Conservation (phyloP, 2,888 invertebrate species). For the Diarsia mendica region DNA sequence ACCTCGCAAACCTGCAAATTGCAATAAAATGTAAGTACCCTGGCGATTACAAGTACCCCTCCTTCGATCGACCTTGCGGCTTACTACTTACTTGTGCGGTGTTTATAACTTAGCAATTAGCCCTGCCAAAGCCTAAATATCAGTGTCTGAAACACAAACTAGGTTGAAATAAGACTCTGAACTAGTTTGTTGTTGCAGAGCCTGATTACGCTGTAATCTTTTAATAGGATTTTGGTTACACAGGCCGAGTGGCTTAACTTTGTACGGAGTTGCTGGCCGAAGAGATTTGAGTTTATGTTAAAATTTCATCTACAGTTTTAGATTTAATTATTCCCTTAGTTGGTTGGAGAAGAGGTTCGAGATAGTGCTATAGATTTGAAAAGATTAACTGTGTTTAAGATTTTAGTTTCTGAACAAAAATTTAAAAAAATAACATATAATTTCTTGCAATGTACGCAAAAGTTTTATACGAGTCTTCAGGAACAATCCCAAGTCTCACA, state of each 20-base stretch:
- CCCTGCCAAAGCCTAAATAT: constrained; percentile 6
- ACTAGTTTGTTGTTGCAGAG: constrained; percentile 47
- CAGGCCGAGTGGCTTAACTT: constrained; percentile 50
- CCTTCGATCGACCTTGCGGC: too few species aligned
- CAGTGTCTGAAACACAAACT: constrained; percentile 28
- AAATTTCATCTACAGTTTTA: constrained; percentile 37
- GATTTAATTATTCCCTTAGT: constrained; percentile 24
- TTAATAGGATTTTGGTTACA: constrained; percentile 60
- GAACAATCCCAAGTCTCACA: not conserved
- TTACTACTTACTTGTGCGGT: too few species aligned
- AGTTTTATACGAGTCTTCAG: not conserved
- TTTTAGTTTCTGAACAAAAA: not conserved
- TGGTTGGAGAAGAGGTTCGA: not conserved
- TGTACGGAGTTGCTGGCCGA: constrained; percentile 28
- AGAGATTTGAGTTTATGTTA: constrained; percentile 38
- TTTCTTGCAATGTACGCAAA: not conserved
- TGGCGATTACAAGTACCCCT: too few species aligned
- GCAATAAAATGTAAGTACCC: too few species aligned
- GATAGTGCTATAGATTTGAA: not conserved
- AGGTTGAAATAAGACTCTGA: constrained; percentile 36
- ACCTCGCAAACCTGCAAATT: too few species aligned
- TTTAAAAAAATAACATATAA: not conserved
- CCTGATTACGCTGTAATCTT: constrained; percentile 56
- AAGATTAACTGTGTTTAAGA: not conserved
- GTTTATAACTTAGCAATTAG: constrained; percentile 1